Evolutionary conservation across 2,888 invertebrate genomes (phyloP).

Genomic region (Tiliacea aurago): DNA sequence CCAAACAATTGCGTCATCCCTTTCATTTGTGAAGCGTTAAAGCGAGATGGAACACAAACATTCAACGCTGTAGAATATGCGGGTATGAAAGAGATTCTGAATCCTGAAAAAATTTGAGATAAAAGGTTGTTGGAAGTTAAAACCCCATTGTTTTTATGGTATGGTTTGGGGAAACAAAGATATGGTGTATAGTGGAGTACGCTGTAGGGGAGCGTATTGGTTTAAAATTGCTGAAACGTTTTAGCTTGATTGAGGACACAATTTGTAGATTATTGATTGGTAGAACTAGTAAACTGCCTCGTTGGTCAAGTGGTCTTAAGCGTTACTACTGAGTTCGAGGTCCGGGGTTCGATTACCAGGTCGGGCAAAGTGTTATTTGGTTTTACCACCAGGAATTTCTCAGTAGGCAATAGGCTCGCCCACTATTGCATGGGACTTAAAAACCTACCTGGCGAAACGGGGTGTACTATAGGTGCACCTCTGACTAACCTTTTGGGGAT

Average conservation of each 20-base stretch:
- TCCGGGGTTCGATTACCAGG: too few species aligned
- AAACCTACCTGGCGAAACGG: too few species aligned
- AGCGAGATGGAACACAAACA: slow-evolving; percentile 24
- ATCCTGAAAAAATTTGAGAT: slow-evolving; percentile 68
- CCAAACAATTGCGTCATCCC: neutral
- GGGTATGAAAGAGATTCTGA: slow-evolving; percentile 38
- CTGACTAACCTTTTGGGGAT: too few species aligned
- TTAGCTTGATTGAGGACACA: slow-evolving; percentile 27
- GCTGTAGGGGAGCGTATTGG: slow-evolving; percentile 33
- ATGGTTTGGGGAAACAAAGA: slow-evolving; percentile 66
- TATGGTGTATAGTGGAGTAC: slow-evolving; percentile 19
- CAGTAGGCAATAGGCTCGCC: too few species aligned
- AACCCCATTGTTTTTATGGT: slow-evolving; percentile 64
- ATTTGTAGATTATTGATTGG: neutral
- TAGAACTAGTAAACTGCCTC: too few species aligned
- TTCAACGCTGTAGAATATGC: slow-evolving; percentile 24
- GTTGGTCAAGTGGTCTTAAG: too few species aligned
- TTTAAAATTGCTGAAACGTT: slow-evolving; percentile 47
- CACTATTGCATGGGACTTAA: too few species aligned
- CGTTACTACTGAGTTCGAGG: too few species aligned
- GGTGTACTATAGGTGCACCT: too few species aligned
- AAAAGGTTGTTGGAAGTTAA: slow-evolving; percentile 64
- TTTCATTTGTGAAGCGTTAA: neutral
- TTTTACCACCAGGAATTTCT: too few species aligned
- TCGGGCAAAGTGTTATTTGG: too few species aligned